phyloP scores from a whole-genome alignment of 2,113 vertebrate genomes.

The Notothenia rossii region DNA sequence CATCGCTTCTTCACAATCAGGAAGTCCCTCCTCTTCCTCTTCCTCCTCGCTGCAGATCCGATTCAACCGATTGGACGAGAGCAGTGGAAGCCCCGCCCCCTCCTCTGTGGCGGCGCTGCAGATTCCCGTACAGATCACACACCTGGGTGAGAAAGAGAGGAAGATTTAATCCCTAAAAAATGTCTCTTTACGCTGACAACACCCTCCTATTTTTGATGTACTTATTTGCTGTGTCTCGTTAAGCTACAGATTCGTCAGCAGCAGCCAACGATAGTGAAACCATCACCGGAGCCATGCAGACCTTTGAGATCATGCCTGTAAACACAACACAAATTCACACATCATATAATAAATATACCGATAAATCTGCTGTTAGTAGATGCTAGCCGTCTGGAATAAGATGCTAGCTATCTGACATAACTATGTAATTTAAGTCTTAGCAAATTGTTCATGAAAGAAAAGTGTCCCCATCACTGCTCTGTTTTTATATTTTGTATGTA shows the following conservation, averaged over 20 bases:
- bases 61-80: slow-evolving; percentile 91
- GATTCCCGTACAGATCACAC: slow-evolving; percentile 92
- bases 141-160: slow-evolving; percentile 88
- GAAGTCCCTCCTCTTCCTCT: slow-evolving; percentile 68
- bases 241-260: slow-evolving; percentile 81
- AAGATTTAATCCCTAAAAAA: background rate
- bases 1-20: slow-evolving; percentile 87
- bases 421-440: too few relatives aligned
- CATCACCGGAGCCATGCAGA: slow-evolving; percentile 94
- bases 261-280: slow-evolving; percentile 90
- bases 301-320: slow-evolving; percentile 98
- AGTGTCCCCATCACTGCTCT: background rate
- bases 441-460: too few relatives aligned
- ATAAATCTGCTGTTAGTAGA: too few relatives aligned
- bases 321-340: slow-evolving; percentile 66
- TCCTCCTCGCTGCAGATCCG: slow-evolving; percentile 89
- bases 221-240: background rate
- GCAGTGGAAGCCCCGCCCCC: slow-evolving; percentile 71
- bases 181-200: background rate
- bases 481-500: background rate
- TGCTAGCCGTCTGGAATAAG: too few relatives aligned
- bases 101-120: slow-evolving; percentile 91
- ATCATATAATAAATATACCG: too few relatives aligned
- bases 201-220: background rate
- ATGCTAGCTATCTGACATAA: too few relatives aligned